Percentiles rank a stretch among this genome's conserved stretches.
These are phyloP conservation scores for Rhinichthys osculus DNA, from an alignment of 2,797 vertebrate genomes.

Conservation along the genomic window DNA sequence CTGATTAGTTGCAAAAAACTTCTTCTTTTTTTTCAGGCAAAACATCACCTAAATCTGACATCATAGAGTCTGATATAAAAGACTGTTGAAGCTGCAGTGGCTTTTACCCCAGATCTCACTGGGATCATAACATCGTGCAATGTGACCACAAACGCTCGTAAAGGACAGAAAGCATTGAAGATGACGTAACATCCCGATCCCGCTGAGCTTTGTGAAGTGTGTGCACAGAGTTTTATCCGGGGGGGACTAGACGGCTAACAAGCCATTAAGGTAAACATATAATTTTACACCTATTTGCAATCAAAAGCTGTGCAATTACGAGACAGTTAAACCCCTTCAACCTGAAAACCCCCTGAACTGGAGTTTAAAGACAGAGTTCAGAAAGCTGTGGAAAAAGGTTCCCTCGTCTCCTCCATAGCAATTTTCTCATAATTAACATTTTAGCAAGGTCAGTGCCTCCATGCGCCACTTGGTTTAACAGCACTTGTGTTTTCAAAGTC, in stretches of 20 bases:
- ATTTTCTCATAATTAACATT: conserved; percentile 46
- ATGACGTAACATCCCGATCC: not conserved
- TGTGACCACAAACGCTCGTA: not conserved
- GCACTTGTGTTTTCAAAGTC: conserved; percentile 7
- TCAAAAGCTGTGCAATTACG: conserved; percentile 20
- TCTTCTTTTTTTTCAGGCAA: not conserved
- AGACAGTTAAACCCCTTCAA: conserved; percentile 3
- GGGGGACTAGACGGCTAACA: not conserved
- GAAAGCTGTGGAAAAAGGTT: not conserved
- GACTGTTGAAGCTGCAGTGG: not conserved
- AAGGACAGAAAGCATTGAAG: not conserved
- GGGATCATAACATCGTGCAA: not conserved
- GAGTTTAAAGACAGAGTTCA: not conserved
- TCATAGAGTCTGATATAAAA: not conserved
- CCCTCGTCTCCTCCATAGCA: conserved; percentile 2
- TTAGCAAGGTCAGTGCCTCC: conserved; percentile 30
- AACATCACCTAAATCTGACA: not conserved
- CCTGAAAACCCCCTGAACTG: conserved; percentile 18
- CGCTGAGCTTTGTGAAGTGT: not conserved
- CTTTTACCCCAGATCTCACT: not conserved
- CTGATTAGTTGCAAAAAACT: not conserved
- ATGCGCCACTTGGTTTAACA: conserved; percentile 27
- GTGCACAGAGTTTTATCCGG: not conserved
- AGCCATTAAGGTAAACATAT: conserved; percentile 9
- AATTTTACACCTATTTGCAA: conserved; percentile 23